Conservation (phyloP, 2,797 vertebrate species). For the Anas bahamensis region DNA sequence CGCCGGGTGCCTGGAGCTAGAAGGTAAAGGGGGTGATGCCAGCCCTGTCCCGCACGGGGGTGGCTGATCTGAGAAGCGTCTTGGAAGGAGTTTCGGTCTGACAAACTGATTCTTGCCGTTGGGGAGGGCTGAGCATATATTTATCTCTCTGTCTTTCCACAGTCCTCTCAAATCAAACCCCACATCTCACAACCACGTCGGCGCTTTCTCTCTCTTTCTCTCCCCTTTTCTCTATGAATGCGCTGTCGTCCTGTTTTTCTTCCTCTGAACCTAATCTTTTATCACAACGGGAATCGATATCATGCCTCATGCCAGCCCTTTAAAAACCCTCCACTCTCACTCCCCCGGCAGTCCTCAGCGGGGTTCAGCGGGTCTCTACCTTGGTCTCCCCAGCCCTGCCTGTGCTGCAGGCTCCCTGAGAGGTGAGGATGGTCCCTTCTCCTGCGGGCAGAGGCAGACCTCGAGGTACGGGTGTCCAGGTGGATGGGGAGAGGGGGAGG, state of each 20-base stretch:
- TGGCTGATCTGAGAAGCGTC: constrained; percentile 35
- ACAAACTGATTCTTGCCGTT: not conserved
- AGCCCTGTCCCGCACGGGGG: not conserved
- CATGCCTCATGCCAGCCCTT: not conserved
- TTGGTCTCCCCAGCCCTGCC: not conserved
- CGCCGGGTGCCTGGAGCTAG: not conserved
- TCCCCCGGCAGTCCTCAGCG: not conserved
- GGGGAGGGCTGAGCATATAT: not conserved
- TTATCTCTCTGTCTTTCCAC: constrained; percentile 60
- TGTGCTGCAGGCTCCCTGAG: not conserved
- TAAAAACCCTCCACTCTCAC: not conserved
- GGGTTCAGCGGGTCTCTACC: not conserved
- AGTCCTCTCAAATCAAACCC: constrained; percentile 36
- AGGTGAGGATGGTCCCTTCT: not conserved
- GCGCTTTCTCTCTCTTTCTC: constrained; percentile 1
- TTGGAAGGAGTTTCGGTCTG: constrained; percentile 54
- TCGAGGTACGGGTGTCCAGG: accelerated
- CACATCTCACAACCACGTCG: not conserved
- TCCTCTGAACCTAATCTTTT: constrained; percentile 55
- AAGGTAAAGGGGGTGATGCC: constrained; percentile 52
- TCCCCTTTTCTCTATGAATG: not conserved
- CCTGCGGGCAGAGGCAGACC: not conserved
- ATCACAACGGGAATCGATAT: not conserved
- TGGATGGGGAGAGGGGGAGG: not conserved
- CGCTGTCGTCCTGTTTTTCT: constrained; percentile 31